A percentile compares a stretch with the other conserved stretches of the same genome.
These are phyloP conservation scores for Hemicrepidius hirtus DNA, from an alignment of 2,888 invertebrate genomes.

Conservation along the genomic window DNA sequence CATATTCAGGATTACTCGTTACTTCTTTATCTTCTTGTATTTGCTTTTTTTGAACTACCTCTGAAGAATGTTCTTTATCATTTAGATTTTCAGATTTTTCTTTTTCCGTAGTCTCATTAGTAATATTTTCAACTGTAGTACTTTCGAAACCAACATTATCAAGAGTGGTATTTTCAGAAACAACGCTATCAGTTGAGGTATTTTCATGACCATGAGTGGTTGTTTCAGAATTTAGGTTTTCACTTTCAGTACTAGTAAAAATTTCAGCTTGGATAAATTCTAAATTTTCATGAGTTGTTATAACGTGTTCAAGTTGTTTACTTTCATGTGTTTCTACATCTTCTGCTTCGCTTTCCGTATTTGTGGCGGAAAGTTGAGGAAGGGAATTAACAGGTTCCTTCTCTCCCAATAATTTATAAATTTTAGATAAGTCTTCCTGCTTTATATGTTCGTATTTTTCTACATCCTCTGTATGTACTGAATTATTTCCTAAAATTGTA, in stretches of 20 bases:
- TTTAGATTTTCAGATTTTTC: background rate
- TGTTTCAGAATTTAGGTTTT: too few relatives aligned
- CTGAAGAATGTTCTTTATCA: background rate
- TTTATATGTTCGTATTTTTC: background rate
- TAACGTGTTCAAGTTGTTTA: background rate
- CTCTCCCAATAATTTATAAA: background rate
- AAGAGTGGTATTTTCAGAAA: too few relatives aligned
- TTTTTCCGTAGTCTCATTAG: background rate
- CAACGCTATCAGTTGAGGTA: too few relatives aligned
- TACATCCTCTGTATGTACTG: background rate
- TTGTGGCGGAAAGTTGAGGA: background rate
- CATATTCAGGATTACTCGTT: background rate
- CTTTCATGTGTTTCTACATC: conserved; percentile 2
- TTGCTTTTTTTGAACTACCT: background rate
- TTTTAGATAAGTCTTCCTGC: background rate
- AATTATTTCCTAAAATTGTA: background rate
- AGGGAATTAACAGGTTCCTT: background rate
- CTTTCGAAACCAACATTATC: background rate
- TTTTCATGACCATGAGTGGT: too few relatives aligned
- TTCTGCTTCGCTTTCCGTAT: background rate
- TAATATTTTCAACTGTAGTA: background rate
- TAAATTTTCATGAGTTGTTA: background rate
- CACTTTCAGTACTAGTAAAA: too few relatives aligned
- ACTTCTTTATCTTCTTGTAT: background rate
- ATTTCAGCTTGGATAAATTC: too few relatives aligned